A percentile compares a stretch with the other conserved stretches of the same genome.
Conservation (phyloP, 2,113 vertebrate genomes). For the Silurus meridionalis region DNA sequence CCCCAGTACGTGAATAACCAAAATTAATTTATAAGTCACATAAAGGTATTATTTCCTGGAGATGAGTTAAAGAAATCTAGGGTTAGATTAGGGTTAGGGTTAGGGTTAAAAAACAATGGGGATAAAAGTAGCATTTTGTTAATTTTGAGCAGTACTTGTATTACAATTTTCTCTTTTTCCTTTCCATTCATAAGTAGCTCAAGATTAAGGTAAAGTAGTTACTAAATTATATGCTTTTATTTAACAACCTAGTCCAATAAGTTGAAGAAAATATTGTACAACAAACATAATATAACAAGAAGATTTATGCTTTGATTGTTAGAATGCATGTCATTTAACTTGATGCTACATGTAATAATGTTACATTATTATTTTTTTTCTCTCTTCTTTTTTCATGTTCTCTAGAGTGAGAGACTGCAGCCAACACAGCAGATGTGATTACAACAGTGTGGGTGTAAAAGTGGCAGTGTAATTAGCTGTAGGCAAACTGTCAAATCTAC, state of each 20-base stretch:
- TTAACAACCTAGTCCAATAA: background rate
- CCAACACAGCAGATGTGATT: constrained; percentile 41
- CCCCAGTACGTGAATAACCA: background rate
- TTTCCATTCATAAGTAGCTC: background rate
- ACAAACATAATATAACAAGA: background rate
- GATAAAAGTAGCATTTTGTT: background rate
- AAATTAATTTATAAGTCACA: background rate
- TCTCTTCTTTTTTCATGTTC: background rate
- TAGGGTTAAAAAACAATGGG: background rate
- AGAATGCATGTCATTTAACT: too few species aligned
- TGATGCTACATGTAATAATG: background rate
- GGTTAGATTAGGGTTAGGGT: too few species aligned
- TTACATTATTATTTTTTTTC: background rate
- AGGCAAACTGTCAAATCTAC: constrained; percentile 30
- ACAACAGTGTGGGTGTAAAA: constrained; percentile 29
- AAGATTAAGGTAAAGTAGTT: background rate
- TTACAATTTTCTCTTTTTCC: background rate
- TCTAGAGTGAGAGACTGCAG: constrained; percentile 18
- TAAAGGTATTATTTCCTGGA: background rate
- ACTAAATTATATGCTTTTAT: background rate
- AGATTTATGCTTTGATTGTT: background rate
- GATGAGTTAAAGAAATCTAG: background rate
- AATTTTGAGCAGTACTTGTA: background rate
- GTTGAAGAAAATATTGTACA: background rate
- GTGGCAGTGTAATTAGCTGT: constrained; percentile 28